Evolutionary conservation across 1,140 invertebrate genomes (phyloP), one percentile per base, ranked within the genome.

Genomic region (Atta cephalotes): DNA sequence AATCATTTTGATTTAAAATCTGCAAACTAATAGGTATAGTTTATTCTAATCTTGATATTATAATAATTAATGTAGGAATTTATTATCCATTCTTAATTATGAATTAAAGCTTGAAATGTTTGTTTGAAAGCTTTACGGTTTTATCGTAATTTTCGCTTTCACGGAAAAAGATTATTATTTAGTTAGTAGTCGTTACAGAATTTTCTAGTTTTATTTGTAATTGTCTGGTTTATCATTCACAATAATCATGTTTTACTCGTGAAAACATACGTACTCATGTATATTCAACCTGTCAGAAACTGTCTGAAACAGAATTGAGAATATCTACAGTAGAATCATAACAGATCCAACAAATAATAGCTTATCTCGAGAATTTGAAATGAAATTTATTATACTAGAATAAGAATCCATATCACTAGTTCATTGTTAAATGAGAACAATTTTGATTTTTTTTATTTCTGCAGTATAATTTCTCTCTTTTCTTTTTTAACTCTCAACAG

Each of bases 151-250:
- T 81, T 71, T 71, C 39, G 16, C 28, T 45, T 45, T 81, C 12
- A n/a, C 7, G 21, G 6, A 58, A 71, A 79, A 45, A 9, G 16
- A 31, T 58, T 58, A 71, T 80, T 80, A 70, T 71, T 81, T 66
- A 35, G 10, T 51, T 35, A 45, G n/a, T 25, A 21, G 35, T 31
- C n/a, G 9, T 60, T 81, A 51, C 21, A 14, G 35, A n/a, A 45
- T 71, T 71, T 81, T 56, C n/a, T 45, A 28, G 70, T 70, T 70
- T 81, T 71, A 81, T 70, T 60, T 81, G 65, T 71, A 60, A 31
- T n/a, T 16, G 62, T 58, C 21, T 70, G 51, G 65, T 81, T 81
- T 70, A 70, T 70, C 49, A 21, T 71, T 45, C n/a, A 21, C 35
- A 58, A 71, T 60, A 81, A 71, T 81, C 79, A 31, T 28, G 21